Percentiles rank a stretch among this genome's conserved stretches.
These are phyloP conservation scores for Alitta virens DNA, from an alignment of 2,888 invertebrate species.

Conservation along the genomic window DNA sequence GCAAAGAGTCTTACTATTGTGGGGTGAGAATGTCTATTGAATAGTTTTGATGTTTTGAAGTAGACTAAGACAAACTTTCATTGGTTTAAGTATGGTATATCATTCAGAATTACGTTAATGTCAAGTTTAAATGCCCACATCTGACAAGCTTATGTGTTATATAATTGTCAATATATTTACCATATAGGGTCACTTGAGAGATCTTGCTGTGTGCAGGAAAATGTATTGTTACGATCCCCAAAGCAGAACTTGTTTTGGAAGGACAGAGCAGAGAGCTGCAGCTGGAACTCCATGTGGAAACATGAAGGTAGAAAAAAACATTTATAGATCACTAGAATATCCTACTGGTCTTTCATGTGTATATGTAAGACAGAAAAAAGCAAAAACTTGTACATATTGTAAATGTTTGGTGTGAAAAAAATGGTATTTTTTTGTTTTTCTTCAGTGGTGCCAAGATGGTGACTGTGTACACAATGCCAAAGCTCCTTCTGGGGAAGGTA, in stretches of 20 bases:
- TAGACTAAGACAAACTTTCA: too few species aligned
- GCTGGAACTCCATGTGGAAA: conserved; percentile 41
- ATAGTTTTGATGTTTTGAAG: too few species aligned
- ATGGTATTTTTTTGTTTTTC: conserved; percentile 1
- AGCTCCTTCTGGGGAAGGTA: conserved; percentile 35
- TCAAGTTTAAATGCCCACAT: too few species aligned
- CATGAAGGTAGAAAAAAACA: conserved; percentile 33
- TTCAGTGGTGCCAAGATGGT: conserved; percentile 37
- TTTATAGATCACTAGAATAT: too few species aligned
- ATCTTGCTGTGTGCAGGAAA: conserved; percentile 36
- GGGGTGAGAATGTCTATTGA: conserved; percentile 31
- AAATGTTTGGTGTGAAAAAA: too few species aligned
- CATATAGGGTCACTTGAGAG: conserved; percentile 22
- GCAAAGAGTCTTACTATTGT: conserved; percentile 39
- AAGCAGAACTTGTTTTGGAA: conserved; percentile 33
- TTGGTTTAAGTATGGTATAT: too few species aligned
- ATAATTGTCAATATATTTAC: too few species aligned
- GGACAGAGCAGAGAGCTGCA: conserved; percentile 39
- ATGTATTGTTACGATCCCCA: conserved; percentile 38
- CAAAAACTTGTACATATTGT: too few species aligned
- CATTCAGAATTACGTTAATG: too few species aligned
- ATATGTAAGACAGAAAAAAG: too few species aligned
- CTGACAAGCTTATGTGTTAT: too few species aligned
- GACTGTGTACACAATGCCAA: conserved; percentile 32
- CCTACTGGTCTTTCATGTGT: too few species aligned